phyloP scores from a whole-genome alignment of 2,113 vertebrate species.

The Tupaia chinensis region DNA sequence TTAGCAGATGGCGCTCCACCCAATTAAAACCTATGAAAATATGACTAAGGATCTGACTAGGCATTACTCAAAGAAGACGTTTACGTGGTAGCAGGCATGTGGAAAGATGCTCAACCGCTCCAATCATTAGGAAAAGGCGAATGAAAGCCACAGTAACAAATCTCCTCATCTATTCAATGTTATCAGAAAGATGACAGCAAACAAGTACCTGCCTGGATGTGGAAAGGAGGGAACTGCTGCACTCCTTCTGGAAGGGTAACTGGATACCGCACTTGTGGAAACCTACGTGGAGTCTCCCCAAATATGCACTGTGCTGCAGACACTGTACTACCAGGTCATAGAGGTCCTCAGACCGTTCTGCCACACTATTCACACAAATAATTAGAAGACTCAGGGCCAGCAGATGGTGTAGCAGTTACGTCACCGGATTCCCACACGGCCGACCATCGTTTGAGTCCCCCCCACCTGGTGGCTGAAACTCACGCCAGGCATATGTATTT shows the following conservation, averaged over 20 bases:
- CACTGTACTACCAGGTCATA: background rate
- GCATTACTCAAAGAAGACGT: background rate
- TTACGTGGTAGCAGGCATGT: background rate
- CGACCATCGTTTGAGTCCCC: too few species aligned
- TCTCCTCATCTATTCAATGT: background rate
- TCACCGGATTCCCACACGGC: too few species aligned
- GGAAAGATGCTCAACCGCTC: background rate
- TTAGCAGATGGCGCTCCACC: too few species aligned
- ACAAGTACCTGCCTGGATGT: background rate
- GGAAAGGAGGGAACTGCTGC: background rate
- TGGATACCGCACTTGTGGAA: background rate
- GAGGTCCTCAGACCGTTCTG: background rate
- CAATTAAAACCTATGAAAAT: background rate
- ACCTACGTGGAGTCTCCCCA: background rate
- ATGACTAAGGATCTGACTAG: too few species aligned
- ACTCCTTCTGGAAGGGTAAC: background rate
- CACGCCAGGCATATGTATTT: too few species aligned
- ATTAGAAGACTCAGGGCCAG: background rate
- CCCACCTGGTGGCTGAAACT: too few species aligned
- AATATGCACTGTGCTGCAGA: background rate
- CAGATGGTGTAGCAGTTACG: too few species aligned
- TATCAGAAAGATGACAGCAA: background rate
- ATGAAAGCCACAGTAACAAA: background rate
- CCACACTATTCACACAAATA: background rate
- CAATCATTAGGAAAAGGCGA: background rate